Percentiles rank a stretch among this genome's conserved stretches.
phyloP scores from a whole-genome alignment of 2,888 invertebrate species.

The Catocala fraxini region DNA sequence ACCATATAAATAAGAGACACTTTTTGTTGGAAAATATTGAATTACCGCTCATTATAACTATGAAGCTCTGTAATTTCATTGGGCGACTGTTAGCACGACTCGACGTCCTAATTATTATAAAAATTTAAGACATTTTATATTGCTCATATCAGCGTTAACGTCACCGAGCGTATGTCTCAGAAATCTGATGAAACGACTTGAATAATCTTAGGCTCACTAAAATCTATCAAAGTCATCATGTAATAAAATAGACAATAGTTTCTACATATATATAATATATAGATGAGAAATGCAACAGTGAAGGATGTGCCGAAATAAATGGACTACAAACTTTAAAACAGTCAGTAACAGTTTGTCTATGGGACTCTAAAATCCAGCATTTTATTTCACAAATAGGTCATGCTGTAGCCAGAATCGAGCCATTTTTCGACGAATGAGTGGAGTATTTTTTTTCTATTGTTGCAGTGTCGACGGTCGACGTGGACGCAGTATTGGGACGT shows the following conservation, averaged over 20 bases:
- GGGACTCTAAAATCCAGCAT: slow-evolving; percentile 5
- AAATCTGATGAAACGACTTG: no score
- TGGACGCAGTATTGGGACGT: slow-evolving; percentile 94
- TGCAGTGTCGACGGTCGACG: slow-evolving; percentile 85
- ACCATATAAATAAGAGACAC: no score
- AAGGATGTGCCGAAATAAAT: slow-evolving; percentile 14
- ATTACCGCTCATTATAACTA: no score
- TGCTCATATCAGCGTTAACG: no score
- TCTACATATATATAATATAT: background rate
- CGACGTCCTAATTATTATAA: no score
- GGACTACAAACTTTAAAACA: slow-evolving; percentile 9
- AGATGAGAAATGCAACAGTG: background rate
- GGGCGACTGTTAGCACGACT: no score
- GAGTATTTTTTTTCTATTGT: slow-evolving; percentile 44
- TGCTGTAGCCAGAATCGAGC: slow-evolving; percentile 5
- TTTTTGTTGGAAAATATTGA: no score
- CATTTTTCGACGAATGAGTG: slow-evolving; percentile 11
- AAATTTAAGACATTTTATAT: no score
- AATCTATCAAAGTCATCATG: no score
- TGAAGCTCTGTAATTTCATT: no score
- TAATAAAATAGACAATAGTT: background rate
- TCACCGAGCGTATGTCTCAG: no score
- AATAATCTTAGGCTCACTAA: no score
- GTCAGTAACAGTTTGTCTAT: background rate
- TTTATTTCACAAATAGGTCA: slow-evolving; percentile 14